Conservation (phyloP, 2,797 vertebrate genomes). For the Channallabes apus region DNA sequence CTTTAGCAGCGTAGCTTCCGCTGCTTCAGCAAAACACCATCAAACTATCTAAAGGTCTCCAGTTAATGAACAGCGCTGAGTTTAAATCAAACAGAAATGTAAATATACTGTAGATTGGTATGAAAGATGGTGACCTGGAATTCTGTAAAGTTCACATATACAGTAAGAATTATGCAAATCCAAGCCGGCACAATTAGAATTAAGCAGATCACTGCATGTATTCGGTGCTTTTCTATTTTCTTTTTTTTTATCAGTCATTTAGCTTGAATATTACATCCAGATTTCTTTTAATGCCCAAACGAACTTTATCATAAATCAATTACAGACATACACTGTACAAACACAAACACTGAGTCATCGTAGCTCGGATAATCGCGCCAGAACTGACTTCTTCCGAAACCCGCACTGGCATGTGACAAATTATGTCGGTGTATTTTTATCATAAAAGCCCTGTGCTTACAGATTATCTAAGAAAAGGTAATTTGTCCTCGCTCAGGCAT, state of each 20-base stretch:
- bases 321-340: background rate
- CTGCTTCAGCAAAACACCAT: constrained; percentile 6
- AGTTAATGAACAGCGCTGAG: background rate
- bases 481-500: constrained; percentile 26
- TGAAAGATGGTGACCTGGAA: background rate
- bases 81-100: constrained; percentile 11
- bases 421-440: constrained; percentile 21
- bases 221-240: constrained; percentile 5
- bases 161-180: constrained; percentile 19
- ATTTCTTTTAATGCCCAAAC: constrained; percentile 22
- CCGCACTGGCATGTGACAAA: constrained; percentile 10
- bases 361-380: constrained; percentile 4
- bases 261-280: constrained; percentile 10
- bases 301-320: constrained; percentile 8
- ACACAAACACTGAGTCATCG: constrained; percentile 17
- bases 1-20: constrained; percentile 41
- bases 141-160: constrained; percentile 5
- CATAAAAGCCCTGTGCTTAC: background rate
- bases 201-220: background rate
- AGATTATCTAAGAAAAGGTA: constrained; percentile 17
- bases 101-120: constrained; percentile 3
- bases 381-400: background rate
- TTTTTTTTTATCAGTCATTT: constrained; percentile 33
- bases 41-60: background rate
- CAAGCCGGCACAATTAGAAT: background rate